Conservation (phyloP, 2,888 invertebrate species). For the Parnassius mnemosyne region DNA sequence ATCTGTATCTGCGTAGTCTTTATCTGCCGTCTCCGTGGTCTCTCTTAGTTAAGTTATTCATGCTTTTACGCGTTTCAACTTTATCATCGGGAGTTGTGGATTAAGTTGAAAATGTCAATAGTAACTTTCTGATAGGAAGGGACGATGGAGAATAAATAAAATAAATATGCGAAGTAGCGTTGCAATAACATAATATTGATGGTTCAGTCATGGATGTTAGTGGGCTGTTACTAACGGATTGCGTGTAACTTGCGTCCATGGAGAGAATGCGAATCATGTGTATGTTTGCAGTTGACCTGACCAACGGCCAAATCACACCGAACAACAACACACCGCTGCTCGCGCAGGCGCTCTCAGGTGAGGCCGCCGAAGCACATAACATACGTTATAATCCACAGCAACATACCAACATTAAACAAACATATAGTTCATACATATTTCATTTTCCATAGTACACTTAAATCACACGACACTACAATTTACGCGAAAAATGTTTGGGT, state of each 20-base stretch:
- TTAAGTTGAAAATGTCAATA: slow-evolving; percentile 68
- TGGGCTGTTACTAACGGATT: slow-evolving; percentile 59
- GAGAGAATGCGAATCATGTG: slow-evolving; percentile 82
- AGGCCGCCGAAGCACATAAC: slow-evolving; percentile 46
- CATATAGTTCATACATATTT: too few species aligned
- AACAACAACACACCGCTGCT: slow-evolving; percentile 97
- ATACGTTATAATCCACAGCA: slow-evolving; percentile 29
- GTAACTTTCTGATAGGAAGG: slow-evolving; percentile 32
- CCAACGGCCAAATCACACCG: slow-evolving; percentile 97
- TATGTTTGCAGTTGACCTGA: slow-evolving; percentile 94
- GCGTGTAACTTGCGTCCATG: slow-evolving; percentile 62
- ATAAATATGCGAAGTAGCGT: neutral
- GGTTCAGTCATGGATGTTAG: slow-evolving; percentile 77
- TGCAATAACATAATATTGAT: slow-evolving; percentile 37
- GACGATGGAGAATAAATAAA: neutral
- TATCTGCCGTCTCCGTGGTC: slow-evolving; percentile 73
- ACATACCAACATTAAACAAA: too few species aligned
- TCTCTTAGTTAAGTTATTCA: slow-evolving; percentile 74
- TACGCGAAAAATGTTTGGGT: too few species aligned
- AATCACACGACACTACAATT: slow-evolving; percentile 3
- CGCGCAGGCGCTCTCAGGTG: slow-evolving; percentile 98
- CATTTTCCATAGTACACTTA: slow-evolving; percentile 16
- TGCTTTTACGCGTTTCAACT: slow-evolving; percentile 73
- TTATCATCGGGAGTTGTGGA: slow-evolving; percentile 63
- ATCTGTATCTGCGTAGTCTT: slow-evolving; percentile 66